Conservation (phyloP, 2,797 vertebrate species). For the Sardinella longiceps region DNA sequence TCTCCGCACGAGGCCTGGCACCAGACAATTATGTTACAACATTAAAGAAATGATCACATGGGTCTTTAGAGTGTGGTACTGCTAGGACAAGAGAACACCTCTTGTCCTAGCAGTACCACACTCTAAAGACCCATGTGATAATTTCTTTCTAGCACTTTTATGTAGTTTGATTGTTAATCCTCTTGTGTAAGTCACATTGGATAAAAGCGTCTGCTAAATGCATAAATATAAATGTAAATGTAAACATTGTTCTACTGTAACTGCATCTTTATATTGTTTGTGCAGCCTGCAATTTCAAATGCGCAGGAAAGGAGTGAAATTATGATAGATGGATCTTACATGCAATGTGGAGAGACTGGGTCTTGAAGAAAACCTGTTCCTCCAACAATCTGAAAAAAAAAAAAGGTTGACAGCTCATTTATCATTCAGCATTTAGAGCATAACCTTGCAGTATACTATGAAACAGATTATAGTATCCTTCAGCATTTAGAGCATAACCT, state of each 20-base stretch:
- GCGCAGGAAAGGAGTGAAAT: background rate
- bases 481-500: background rate
- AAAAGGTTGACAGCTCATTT: background rate
- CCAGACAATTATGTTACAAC: constrained; percentile 16
- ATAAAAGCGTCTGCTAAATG: no score
- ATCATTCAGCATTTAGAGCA: background rate
- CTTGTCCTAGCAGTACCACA: no score
- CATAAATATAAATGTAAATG: no score
- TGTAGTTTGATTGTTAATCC: no score
- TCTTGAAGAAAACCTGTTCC: constrained; percentile 40
- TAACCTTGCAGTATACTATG: no score
- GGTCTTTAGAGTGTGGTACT: no score
- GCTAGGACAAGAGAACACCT: no score
- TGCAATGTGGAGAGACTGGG: constrained; percentile 41
- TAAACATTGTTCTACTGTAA: background rate
- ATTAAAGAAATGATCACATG: no score
- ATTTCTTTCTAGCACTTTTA: no score
- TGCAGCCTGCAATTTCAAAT: background rate
- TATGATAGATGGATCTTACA: constrained; percentile 37
- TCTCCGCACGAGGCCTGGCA: constrained; percentile 39
- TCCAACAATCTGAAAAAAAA: background rate
- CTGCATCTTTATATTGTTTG: background rate
- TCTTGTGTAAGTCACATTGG: no score
- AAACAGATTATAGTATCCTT: background rate
- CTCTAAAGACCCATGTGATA: no score